Base-by-base conservation (phyloP, 2,888 invertebrate species). In the Tholera decimalis region DNA sequence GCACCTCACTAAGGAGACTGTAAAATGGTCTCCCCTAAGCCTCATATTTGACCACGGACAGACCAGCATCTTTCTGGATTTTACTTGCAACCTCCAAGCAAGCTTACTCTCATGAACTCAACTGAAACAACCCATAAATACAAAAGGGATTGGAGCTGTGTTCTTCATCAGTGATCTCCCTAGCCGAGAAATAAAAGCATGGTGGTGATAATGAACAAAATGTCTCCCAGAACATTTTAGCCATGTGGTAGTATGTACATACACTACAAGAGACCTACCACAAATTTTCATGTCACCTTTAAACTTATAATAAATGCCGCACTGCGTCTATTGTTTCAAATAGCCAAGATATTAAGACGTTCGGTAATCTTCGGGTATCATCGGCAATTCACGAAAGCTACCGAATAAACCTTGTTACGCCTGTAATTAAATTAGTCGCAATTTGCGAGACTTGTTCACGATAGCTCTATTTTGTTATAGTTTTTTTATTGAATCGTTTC, bases 341-440 rank as follows among this genome's bases (percentile, higher is more conserved):
- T 73, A 49, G 49, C 50, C 41, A 26, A 65, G 44, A 56, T 57
- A 44, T 37, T 53, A 41, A 62, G 15, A 39, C 15, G 20, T 59
- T 68, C 55, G 50, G 33, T 8, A 24, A 58, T 60, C 62, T 66
- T 74, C 65, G 54, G 59, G 8, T 44, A 55, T 54, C 50, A 20
- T 58, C 60, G 60, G 28, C 15, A 49, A 65, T 65, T 59, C 59
- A 53, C 79, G 83, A 69, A 63, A 49, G 54, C 56, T 53, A 20
- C 72, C 39, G 22, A 64, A 76, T 68, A 76, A 74, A 73, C 69
- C 56, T 66, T 54, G 68, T 71, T 79, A 67, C 50, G 39, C 11
- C 46, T 53, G 47, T 79, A 75, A 79, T 77, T 20, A 55, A 79
- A 71, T 77, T 67, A 77, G 71, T 49, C 56, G 28, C 61, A 77